A percentile compares a stretch with the other conserved stretches of the same genome.
Evolutionary conservation across 2,797 vertebrate species (phyloP).

Genomic region (Gallinago stenura): DNA sequence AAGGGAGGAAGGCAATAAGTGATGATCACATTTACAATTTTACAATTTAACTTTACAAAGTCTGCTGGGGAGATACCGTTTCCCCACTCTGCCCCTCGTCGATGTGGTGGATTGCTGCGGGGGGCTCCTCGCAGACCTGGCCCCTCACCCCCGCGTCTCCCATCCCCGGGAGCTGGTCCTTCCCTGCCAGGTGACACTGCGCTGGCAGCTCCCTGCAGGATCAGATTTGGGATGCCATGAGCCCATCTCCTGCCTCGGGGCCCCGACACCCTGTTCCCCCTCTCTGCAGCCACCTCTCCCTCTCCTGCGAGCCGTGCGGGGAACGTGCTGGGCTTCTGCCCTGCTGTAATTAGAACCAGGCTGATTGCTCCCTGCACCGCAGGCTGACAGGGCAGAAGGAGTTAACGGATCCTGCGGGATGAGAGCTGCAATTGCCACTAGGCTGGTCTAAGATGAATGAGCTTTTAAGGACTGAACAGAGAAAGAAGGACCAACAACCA

Average conservation of each 20-base stretch:
- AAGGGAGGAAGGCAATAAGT: neutral
- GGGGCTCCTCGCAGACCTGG: neutral
- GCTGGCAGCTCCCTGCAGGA: neutral
- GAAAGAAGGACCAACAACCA: neutral
- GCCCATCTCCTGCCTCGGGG: neutral
- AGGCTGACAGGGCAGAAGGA: neutral
- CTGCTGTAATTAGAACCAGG: accelerated
- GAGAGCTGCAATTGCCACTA: neutral
- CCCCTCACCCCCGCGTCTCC: neutral
- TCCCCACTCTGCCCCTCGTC: accelerated
- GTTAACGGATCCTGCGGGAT: neutral
- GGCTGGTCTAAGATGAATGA: neutral
- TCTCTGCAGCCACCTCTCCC: accelerated
- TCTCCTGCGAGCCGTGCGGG: accelerated
- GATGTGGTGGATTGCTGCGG: accelerated
- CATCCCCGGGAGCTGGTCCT: neutral
- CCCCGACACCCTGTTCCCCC: accelerated
- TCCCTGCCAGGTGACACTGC: accelerated
- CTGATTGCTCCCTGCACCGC: accelerated
- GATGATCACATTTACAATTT: neutral
- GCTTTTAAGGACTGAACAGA: slow-evolving; percentile 7
- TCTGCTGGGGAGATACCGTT: neutral
- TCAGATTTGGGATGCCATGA: accelerated
- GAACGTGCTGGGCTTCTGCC: neutral
- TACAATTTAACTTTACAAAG: neutral